Evolutionary conservation across 2,113 vertebrate species (phyloP).

Genomic region (Labeo catla): DNA sequence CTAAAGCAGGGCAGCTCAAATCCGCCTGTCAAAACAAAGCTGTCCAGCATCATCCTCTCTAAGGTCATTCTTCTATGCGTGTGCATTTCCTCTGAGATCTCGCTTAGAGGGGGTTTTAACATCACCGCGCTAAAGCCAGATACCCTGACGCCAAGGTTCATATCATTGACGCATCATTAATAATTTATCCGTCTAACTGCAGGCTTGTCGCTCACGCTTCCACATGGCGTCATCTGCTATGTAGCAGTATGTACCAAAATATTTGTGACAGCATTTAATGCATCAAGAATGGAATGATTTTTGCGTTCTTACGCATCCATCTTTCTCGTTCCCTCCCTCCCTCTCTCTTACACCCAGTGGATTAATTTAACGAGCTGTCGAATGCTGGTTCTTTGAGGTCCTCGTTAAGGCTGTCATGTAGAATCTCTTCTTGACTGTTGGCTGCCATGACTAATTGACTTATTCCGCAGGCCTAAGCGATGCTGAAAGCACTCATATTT

Average conservation of each 20-base stretch:
- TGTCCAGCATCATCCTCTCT: conserved; percentile 38
- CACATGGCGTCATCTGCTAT: neutral
- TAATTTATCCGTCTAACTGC: conserved; percentile 27
- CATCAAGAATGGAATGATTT: conserved; percentile 19
- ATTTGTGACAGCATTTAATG: conserved; percentile 24
- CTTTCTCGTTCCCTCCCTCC: neutral
- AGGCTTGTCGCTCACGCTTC: conserved; percentile 3
- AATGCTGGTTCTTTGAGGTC: conserved; percentile 70
- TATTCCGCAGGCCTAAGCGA: conserved; percentile 74
- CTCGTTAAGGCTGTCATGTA: conserved; percentile 75
- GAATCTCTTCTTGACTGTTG: conserved; percentile 74
- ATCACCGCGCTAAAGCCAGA: conserved; percentile 6
- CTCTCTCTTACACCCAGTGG: conserved; percentile 72
- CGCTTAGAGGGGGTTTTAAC: neutral
- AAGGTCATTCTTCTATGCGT: conserved; percentile 34
- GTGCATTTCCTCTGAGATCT: neutral
- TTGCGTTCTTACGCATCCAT: neutral
- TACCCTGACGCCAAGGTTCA: neutral
- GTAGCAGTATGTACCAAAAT: conserved; percentile 1
- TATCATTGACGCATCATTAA: conserved; percentile 37
- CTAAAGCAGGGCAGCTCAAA: conserved; percentile 21
- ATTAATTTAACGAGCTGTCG: conserved; percentile 79
- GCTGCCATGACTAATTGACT: conserved; percentile 76
- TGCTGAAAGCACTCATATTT: conserved; percentile 73
- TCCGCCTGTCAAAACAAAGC: conserved; percentile 41